Conservation (phyloP, 2,888 invertebrate species). For the Embidobia sp. region DNA sequence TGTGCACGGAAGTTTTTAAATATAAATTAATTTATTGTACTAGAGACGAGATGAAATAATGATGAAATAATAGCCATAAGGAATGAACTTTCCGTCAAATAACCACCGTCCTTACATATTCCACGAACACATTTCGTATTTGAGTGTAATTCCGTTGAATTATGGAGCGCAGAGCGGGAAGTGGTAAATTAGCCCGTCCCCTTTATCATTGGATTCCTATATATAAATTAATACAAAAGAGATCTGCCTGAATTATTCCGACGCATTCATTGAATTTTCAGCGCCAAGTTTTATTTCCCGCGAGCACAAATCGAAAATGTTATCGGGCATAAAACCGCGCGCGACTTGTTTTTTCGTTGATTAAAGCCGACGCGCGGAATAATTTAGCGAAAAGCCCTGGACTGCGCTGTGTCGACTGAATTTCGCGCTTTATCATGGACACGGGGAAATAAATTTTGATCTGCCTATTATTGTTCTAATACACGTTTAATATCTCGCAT, state of each 20-base stretch:
- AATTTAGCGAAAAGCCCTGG: slow-evolving; percentile 3
- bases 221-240: too few relatives aligned
- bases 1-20: too few relatives aligned
- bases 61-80: slow-evolving; percentile 29
- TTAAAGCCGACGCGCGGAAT: slow-evolving; percentile 27
- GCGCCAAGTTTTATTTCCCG: neutral
- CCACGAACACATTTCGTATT: too few relatives aligned
- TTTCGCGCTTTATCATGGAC: slow-evolving; percentile 12
- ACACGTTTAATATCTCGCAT: slow-evolving; percentile 23
- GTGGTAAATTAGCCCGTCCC: too few relatives aligned
- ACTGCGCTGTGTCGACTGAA: slow-evolving; percentile 1
- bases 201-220: too few relatives aligned
- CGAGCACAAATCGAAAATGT: slow-evolving; percentile 22
- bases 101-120: slow-evolving; percentile 8
- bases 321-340: slow-evolving; percentile 3
- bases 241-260: slow-evolving; percentile 28
- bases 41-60: too few relatives aligned
- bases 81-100: slow-evolving; percentile 30
- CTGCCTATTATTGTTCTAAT: slow-evolving; percentile 31
- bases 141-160: too few relatives aligned
- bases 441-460: slow-evolving; percentile 26
- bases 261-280: slow-evolving; percentile 2
- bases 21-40: too few relatives aligned
- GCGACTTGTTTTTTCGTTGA: slow-evolving; percentile 16
- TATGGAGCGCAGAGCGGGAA: too few relatives aligned